Conservation (phyloP, 2,113 vertebrate species). For the Phrynocephalus versicolor region DNA sequence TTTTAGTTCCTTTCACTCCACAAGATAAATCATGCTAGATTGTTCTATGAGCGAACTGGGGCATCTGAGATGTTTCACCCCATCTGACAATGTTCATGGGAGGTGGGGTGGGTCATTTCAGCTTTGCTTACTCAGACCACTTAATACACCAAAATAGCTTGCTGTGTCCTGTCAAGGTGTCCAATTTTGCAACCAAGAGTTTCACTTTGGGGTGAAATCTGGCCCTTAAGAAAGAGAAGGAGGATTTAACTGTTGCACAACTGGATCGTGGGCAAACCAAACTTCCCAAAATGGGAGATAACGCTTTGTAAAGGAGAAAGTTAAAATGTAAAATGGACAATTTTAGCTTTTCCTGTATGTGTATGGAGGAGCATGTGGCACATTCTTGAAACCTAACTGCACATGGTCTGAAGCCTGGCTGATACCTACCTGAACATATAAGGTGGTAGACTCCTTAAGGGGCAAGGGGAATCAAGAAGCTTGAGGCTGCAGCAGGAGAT, state of each 20-base stretch:
- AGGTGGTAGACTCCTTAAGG: not conserved
- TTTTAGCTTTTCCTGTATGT: not conserved
- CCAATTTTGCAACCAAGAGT: constrained; percentile 10
- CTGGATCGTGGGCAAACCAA: not conserved
- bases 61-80: constrained; percentile 54
- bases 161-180: not conserved
- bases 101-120: constrained; percentile 43
- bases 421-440: not conserved
- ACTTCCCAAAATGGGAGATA: not conserved
- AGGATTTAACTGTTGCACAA: not conserved
- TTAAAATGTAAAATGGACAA: not conserved
- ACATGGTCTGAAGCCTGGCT: too few species aligned
- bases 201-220: constrained; percentile 6
- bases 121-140: constrained; percentile 1
- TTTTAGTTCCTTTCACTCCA: constrained; percentile 58
- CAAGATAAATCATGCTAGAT: constrained; percentile 70
- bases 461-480: not conserved
- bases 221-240: not conserved
- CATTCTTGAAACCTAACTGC: not conserved
- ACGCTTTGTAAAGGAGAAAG: not conserved
- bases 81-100: constrained; percentile 44
- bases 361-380: not conserved
- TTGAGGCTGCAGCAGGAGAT: not conserved
- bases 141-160: not conserved
- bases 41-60: constrained; percentile 62